A percentile compares a stretch with the other conserved stretches of the same genome.
Conservation (phyloP, 2,113 vertebrate species). For the Ictalurus punctatus region DNA sequence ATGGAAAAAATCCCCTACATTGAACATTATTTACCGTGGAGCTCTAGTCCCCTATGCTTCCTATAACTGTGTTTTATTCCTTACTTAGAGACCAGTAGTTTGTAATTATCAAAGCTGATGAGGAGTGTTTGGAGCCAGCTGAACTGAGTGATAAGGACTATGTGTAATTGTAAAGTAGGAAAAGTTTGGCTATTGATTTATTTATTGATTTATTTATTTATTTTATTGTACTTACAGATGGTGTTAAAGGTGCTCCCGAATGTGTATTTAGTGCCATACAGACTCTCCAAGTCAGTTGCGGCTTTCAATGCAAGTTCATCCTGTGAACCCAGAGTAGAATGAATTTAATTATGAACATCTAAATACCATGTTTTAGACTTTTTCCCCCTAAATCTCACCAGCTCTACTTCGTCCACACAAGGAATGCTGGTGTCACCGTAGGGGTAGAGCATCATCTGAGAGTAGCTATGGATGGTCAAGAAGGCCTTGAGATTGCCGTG, state of each 20-base stretch:
- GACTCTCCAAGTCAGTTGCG: slow-evolving; percentile 73
- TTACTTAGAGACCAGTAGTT: not conserved
- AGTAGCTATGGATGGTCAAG: slow-evolving; percentile 92
- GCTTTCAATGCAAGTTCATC: slow-evolving; percentile 77
- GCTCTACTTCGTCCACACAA: slow-evolving; percentile 69
- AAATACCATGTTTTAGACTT: not conserved
- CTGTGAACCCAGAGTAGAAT: slow-evolving; percentile 64
- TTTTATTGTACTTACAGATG: slow-evolving; percentile 83
- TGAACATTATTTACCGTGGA: not conserved
- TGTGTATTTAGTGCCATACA: slow-evolving; percentile 80
- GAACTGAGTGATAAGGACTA: not conserved
- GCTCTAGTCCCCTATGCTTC: not conserved
- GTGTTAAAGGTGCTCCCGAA: slow-evolving; percentile 86
- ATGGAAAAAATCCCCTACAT: not conserved
- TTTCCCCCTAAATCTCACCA: slow-evolving; percentile 71
- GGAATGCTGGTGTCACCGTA: slow-evolving; percentile 79
- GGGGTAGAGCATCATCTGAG: slow-evolving; percentile 91
- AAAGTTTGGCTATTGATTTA: not conserved
- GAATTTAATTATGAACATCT: not conserved
- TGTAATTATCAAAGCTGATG: not conserved
- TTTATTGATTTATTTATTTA: not conserved
- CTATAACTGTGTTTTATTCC: not conserved
- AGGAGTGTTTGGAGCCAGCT: not conserved
- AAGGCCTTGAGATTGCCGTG: slow-evolving; percentile 90
- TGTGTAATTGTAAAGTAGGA: not conserved